phyloP scores from a whole-genome alignment of 2,113 vertebrate species.

The Hassar affinis region DNA sequence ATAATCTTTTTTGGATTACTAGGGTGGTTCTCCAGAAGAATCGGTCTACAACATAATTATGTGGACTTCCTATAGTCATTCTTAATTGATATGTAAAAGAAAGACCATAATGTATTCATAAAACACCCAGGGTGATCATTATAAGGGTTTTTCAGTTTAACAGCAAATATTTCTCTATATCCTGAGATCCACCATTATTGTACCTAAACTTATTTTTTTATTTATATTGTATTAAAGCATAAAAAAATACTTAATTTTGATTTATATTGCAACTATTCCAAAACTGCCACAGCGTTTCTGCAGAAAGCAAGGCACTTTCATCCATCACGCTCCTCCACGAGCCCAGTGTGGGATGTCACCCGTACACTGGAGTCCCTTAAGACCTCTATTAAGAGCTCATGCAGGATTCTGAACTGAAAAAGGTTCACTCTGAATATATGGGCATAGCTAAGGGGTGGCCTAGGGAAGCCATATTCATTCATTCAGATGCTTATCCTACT shows the following conservation, averaged over 20 bases:
- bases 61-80: background rate
- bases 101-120: background rate
- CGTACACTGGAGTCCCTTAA: background rate
- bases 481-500: no score
- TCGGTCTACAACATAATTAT: background rate
- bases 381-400: background rate
- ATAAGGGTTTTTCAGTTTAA: background rate
- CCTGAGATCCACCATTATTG: background rate
- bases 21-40: background rate
- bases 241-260: background rate
- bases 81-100: background rate
- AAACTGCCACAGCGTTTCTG: background rate
- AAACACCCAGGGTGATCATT: background rate
- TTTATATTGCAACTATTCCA: background rate
- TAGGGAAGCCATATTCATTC: background rate
- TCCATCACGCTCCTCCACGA: background rate
- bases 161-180: background rate
- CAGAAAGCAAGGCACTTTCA: background rate
- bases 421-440: background rate
- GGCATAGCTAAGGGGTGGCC: background rate
- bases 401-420: background rate
- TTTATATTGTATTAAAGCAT: background rate
- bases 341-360: background rate
- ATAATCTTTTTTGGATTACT: constrained; percentile 47
- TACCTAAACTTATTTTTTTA: background rate